phyloP scores from a whole-genome alignment of 2,888 invertebrate species.

The Lepidocyrtinus sp. region DNA sequence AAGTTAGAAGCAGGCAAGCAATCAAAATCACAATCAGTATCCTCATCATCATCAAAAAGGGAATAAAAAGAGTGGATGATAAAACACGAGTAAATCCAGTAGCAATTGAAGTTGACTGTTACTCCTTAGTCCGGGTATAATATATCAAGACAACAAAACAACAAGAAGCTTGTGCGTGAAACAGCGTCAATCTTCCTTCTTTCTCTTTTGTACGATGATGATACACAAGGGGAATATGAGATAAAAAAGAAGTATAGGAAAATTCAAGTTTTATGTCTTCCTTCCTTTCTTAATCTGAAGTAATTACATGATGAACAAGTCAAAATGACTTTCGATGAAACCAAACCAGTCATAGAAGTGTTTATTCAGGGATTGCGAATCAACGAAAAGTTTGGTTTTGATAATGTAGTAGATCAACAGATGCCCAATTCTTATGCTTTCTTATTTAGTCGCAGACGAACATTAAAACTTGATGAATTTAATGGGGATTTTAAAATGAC shows the following conservation, averaged over 20 bases:
- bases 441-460: too few relatives aligned
- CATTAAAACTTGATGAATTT: neutral
- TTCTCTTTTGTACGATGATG: slow-evolving; percentile 1
- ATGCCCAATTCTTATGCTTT: neutral
- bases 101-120: slow-evolving; percentile 59
- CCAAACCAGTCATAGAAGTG: neutral
- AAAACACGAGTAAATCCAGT: slow-evolving; percentile 61
- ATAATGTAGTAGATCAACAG: neutral
- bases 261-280: neutral
- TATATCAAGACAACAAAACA: slow-evolving; percentile 28
- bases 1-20: slow-evolving; percentile 60
- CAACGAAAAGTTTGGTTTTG: neutral
- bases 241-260: neutral
- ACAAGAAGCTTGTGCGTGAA: slow-evolving; percentile 44
- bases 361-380: neutral
- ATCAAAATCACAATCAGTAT: slow-evolving; percentile 58
- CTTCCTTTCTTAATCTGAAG: slow-evolving; percentile 36
- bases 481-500: neutral
- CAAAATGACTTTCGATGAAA: neutral
- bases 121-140: slow-evolving; percentile 34
- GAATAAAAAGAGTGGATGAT: slow-evolving; percentile 49
- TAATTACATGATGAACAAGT: slow-evolving; percentile 22
- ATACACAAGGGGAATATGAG: slow-evolving; percentile 1
- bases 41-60: slow-evolving; percentile 12
- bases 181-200: slow-evolving; percentile 35